A percentile compares a stretch with the other conserved stretches of the same genome.
phyloP scores from a whole-genome alignment of 2,888 invertebrate genomes.

The Epistrophe eligans region DNA sequence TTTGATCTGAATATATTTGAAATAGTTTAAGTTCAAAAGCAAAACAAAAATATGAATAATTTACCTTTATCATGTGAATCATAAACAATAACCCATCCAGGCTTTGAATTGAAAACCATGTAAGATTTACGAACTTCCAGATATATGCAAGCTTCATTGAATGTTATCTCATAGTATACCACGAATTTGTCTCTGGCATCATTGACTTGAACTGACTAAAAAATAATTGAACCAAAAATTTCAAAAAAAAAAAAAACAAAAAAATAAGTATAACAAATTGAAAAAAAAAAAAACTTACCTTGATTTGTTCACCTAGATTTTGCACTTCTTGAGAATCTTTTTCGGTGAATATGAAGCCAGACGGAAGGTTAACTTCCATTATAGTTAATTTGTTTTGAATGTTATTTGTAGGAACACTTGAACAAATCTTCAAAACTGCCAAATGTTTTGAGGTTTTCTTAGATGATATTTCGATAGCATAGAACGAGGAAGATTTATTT shows the following conservation, averaged over 20 bases:
- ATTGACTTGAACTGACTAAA: conserved; percentile 20
- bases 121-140: not conserved
- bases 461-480: not conserved
- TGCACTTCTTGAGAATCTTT: not conserved
- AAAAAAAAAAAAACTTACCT: conserved; percentile 6
- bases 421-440: conserved; percentile 18
- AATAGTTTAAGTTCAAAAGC: conserved; percentile 84
- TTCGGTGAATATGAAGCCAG: conserved; percentile 37
- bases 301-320: not conserved
- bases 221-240: not conserved
- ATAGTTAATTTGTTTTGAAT: not conserved
- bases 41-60: no score
- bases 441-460: not conserved
- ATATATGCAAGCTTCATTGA: conserved; percentile 35
- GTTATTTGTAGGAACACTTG: not conserved
- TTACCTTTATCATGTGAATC: conserved; percentile 18
- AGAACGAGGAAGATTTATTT: not conserved
- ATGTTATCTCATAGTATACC: conserved; percentile 6
- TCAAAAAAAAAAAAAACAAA: no score
- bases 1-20: not conserved
- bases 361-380: conserved; percentile 48
- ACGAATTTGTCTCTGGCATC: not conserved
- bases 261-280: not conserved
- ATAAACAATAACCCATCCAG: conserved; percentile 16
- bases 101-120: conserved; percentile 24